phyloP scores from a whole-genome alignment of 2,797 vertebrate genomes.

The Lerista edwardsae region DNA sequence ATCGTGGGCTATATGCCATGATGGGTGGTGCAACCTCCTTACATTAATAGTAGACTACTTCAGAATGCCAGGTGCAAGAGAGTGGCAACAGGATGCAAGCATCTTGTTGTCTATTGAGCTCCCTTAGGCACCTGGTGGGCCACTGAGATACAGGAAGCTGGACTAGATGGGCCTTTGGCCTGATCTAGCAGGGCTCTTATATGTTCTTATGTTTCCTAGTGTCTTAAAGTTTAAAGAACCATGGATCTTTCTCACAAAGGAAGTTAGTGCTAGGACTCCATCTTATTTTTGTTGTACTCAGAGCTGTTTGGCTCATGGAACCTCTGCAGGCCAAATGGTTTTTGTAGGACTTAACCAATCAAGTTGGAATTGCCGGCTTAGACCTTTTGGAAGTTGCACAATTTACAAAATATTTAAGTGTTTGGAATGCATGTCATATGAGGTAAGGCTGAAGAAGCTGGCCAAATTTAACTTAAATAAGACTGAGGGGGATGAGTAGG shows the following conservation, averaged over 20 bases:
- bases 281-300: not conserved
- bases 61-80: too few species aligned
- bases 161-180: too few species aligned
- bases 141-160: too few species aligned
- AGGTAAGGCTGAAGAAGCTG: constrained; percentile 5
- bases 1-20: too few species aligned
- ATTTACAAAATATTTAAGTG: not conserved
- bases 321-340: not conserved
- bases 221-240: not conserved
- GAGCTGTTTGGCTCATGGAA: not conserved
- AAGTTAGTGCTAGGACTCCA: not conserved
- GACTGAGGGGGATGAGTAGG: not conserved
- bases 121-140: too few species aligned
- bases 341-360: not conserved
- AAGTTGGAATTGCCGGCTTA: not conserved
- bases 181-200: too few species aligned
- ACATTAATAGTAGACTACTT: too few species aligned
- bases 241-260: not conserved
- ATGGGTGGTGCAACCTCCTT: too few species aligned
- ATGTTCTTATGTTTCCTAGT: too few species aligned
- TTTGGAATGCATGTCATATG: not conserved
- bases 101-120: too few species aligned
- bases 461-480: not conserved
- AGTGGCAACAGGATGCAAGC: too few species aligned
- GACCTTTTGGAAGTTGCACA: not conserved